phyloP scores from a whole-genome alignment of 2,888 invertebrate species.

The Drosophila mimetica region DNA sequence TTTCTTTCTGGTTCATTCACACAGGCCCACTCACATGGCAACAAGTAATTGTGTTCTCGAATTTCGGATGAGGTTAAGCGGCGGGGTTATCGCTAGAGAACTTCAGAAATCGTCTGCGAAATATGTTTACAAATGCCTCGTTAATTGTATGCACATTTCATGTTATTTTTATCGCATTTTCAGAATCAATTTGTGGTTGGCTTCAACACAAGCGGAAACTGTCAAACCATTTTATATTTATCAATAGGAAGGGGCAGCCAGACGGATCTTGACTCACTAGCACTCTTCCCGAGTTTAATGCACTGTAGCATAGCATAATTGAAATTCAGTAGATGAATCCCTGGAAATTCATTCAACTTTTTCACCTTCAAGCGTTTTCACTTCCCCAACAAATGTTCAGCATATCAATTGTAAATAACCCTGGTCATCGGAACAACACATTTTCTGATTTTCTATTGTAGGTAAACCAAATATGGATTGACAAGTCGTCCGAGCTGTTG shows the following conservation, averaged over 20 bases:
- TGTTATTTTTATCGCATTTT: slow-evolving; percentile 15
- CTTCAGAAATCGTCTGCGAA: slow-evolving; percentile 3
- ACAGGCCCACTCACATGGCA: slow-evolving; percentile 50
- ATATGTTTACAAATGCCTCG: slow-evolving; percentile 11
- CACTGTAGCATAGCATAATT: slow-evolving; percentile 14
- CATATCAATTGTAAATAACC: slow-evolving; percentile 57
- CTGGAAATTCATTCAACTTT: slow-evolving; percentile 22
- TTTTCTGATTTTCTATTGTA: slow-evolving; percentile 26
- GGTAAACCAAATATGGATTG: slow-evolving; percentile 8
- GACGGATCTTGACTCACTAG: slow-evolving; percentile 20
- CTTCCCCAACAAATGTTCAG: slow-evolving; percentile 42
- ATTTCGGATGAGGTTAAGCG: slow-evolving; percentile 17
- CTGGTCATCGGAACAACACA: slow-evolving; percentile 15
- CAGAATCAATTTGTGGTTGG: slow-evolving; percentile 32
- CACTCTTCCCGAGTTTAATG: slow-evolving; percentile 35
- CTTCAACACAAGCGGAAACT: slow-evolving; percentile 16
- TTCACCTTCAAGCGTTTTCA: slow-evolving; percentile 41
- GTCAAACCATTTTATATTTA: slow-evolving; percentile 18
- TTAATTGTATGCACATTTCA: slow-evolving; percentile 12
- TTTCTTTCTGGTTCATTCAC: slow-evolving; percentile 49
- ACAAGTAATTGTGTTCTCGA: slow-evolving; percentile 37
- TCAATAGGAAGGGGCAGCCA: slow-evolving; percentile 10
- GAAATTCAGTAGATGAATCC: slow-evolving; percentile 23
- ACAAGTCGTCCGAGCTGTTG: slow-evolving; percentile 5
- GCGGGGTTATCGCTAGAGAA: slow-evolving; percentile 30